Percentiles rank a stretch among this genome's conserved stretches.
Evolutionary conservation across 2,113 vertebrate species (phyloP).

Genomic region (Pao palembangensis): DNA sequence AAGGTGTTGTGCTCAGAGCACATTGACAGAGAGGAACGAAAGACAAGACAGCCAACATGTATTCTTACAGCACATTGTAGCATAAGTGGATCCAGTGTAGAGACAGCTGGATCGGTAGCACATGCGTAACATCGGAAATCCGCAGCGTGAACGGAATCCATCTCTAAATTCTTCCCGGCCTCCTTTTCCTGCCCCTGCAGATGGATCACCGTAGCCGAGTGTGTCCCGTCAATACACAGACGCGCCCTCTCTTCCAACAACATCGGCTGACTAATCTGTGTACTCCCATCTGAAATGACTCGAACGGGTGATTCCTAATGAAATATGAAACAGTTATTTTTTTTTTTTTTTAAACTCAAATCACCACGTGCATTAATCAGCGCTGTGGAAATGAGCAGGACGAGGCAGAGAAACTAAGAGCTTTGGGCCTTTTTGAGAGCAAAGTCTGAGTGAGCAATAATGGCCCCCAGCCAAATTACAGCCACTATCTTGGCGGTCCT

Average conservation of each 20-base stretch:
- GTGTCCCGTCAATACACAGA: slow-evolving; percentile 12
- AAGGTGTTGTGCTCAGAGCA: background rate
- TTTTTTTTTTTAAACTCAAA: slow-evolving; percentile 65
- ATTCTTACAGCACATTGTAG: background rate
- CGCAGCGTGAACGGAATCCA: slow-evolving; percentile 11
- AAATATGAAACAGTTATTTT: slow-evolving; percentile 61
- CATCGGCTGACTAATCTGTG: slow-evolving; percentile 44
- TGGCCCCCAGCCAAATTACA: slow-evolving; percentile 36
- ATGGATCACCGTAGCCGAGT: slow-evolving; percentile 21
- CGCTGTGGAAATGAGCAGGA: slow-evolving; percentile 20
- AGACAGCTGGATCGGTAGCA: background rate
- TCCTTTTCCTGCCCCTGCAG: slow-evolving; percentile 17
- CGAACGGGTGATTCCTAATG: slow-evolving; percentile 50
- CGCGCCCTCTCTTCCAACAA: slow-evolving; percentile 26
- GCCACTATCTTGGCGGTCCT: slow-evolving; percentile 25
- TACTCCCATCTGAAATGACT: slow-evolving; percentile 46
- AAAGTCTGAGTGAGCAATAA: slow-evolving; percentile 48
- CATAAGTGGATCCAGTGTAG: background rate
- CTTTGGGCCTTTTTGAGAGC: slow-evolving; percentile 33
- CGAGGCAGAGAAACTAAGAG: slow-evolving; percentile 6
- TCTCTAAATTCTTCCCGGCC: slow-evolving; percentile 17
- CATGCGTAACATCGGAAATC: background rate
- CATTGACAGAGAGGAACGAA: background rate
- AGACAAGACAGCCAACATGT: background rate
- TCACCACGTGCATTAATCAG: slow-evolving; percentile 60